These are phyloP conservation scores for Melanotaenia parkinsoni DNA, from an alignment of 2,797 vertebrate genomes.

Conservation along the genomic window DNA sequence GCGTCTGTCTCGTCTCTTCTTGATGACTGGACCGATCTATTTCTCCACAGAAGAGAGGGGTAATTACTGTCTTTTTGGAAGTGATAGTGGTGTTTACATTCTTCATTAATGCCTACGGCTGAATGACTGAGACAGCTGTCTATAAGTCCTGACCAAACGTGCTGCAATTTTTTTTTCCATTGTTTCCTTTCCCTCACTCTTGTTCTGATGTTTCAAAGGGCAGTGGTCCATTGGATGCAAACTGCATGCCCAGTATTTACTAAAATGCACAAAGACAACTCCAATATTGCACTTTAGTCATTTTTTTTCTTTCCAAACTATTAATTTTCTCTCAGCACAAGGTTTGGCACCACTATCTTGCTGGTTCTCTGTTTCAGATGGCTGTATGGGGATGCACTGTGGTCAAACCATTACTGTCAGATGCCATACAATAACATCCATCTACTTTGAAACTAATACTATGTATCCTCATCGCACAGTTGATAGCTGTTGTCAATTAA, in stretches of 20 bases:
- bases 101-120: constrained; percentile 49
- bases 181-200: constrained; percentile 22
- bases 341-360: constrained; percentile 22
- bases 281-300: constrained; percentile 21
- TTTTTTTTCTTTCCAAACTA: constrained; percentile 31
- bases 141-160: constrained; percentile 38
- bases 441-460: constrained; percentile 52
- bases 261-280: constrained; percentile 6
- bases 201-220: constrained; percentile 24
- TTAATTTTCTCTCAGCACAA: constrained; percentile 23
- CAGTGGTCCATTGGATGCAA: constrained; percentile 21
- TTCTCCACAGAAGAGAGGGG: constrained; percentile 51
- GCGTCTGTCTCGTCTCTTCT: constrained; percentile 46
- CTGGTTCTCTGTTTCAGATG: constrained; percentile 33
- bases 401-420: constrained; percentile 61
- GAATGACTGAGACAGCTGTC: constrained; percentile 70
- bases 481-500: constrained; percentile 74
- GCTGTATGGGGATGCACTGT: constrained; percentile 37
- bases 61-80: constrained; percentile 72
- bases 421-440: constrained; percentile 55
- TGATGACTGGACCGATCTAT: constrained; percentile 46
- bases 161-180: constrained; percentile 20
- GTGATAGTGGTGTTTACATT: constrained; percentile 71
- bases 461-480: constrained; percentile 43
- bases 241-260: constrained; percentile 20